A percentile compares a stretch with the other conserved stretches of the same genome.
These are phyloP conservation scores for Andrena chrysosceles DNA, from an alignment of 2,888 invertebrate species.

Conservation along the genomic window DNA sequence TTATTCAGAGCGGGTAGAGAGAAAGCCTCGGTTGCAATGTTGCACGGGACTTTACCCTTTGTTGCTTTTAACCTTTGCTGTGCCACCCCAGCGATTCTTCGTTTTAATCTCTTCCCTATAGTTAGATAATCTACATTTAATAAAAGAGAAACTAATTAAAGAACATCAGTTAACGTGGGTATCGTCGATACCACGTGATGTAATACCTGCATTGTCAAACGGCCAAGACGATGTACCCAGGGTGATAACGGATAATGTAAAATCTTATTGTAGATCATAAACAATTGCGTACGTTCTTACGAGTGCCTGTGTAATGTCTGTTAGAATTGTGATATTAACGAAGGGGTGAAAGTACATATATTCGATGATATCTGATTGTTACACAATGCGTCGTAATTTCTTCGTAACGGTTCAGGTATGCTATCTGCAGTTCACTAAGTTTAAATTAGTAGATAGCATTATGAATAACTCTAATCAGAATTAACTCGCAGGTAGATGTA, in stretches of 20 bases:
- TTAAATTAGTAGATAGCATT: no score
- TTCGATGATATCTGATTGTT: no score
- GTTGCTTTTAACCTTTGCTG: slow-evolving; percentile 21
- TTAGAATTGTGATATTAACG: neutral
- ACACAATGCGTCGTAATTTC: no score
- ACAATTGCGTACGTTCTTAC: neutral
- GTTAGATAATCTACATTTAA: slow-evolving; percentile 53
- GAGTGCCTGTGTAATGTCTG: neutral
- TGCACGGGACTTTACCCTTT: slow-evolving; percentile 15
- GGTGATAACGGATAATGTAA: neutral
- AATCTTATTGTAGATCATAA: neutral
- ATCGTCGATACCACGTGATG: neutral
- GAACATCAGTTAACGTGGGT: slow-evolving; percentile 45
- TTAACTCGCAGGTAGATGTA: no score
- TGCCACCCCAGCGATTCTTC: slow-evolving; percentile 20
- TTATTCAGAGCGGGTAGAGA: slow-evolving; percentile 11
- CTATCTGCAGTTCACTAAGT: no score
- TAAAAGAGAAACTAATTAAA: slow-evolving; percentile 42
- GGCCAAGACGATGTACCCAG: neutral
- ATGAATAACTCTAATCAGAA: no score
- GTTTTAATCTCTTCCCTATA: slow-evolving; percentile 20
- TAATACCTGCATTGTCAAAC: slow-evolving; percentile 12
- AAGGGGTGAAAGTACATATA: neutral
- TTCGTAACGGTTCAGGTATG: no score
- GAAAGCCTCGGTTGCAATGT: neutral